These are phyloP conservation scores for Cinara cedri DNA, from an alignment of 2,888 invertebrate genomes.

Conservation along the genomic window DNA sequence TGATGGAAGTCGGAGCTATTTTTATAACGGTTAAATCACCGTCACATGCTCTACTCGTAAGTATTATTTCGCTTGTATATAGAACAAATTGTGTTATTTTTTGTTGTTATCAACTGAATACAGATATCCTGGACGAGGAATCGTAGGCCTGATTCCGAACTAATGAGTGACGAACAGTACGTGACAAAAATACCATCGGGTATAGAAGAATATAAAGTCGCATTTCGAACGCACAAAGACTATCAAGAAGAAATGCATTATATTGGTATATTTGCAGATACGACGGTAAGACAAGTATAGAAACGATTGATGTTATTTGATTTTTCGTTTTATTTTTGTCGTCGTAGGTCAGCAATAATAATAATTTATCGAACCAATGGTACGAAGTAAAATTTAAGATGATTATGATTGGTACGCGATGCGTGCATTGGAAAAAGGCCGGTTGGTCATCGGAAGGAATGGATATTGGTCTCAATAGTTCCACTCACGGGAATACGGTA, in stretches of 20 bases:
- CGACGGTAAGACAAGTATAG: background rate
- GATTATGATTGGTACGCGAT: slow-evolving; percentile 25
- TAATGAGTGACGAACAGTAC: slow-evolving; percentile 18
- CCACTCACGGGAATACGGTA: background rate
- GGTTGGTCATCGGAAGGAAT: slow-evolving; percentile 24
- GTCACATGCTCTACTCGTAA: slow-evolving; percentile 19
- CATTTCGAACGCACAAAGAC: background rate
- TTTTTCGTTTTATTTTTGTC: background rate
- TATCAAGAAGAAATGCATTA: slow-evolving; percentile 37
- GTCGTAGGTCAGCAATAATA: background rate
- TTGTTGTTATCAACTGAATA: too few species aligned
- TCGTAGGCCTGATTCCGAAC: slow-evolving; percentile 16
- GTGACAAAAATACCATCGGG: slow-evolving; percentile 1
- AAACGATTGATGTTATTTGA: background rate
- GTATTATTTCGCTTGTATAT: too few species aligned
- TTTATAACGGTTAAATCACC: slow-evolving; percentile 1
- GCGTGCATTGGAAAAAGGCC: background rate
- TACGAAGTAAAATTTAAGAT: slow-evolving; percentile 19
- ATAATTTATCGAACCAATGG: background rate
- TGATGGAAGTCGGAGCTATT: slow-evolving; percentile 10
- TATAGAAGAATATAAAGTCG: background rate
- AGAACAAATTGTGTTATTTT: too few species aligned
- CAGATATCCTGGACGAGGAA: slow-evolving; percentile 35
- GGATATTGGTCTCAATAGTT: slow-evolving; percentile 25
- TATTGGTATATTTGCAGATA: slow-evolving; percentile 36